Evolutionary conservation across 1,140 invertebrate species (phyloP), one percentile per base, ranked within the genome.

Genomic region (Conopomorpha cramerella): DNA sequence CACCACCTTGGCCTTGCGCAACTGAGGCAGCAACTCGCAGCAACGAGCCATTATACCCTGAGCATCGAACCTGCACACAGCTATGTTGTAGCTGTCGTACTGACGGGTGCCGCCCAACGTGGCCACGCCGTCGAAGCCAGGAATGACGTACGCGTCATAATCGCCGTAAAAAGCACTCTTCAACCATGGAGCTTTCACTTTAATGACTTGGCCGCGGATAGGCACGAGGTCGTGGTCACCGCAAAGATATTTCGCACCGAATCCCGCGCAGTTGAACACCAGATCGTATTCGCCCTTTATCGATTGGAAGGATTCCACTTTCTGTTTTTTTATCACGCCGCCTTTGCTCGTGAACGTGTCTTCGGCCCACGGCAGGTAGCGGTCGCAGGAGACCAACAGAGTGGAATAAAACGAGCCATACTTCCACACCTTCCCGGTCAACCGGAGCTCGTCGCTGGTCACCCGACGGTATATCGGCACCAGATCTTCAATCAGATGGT

Each of bases 181-280:
- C 3, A 96, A 71, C 92, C 93, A 96, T 0, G 93, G 93, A 8
- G 93, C 93, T 45, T 84, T 81, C 1, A 92, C 91, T 79, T 92
- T 92, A 10, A 89, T 77, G 1, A 96, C 82, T 80, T 98, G 95
- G 3, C 95, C 95, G 38, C 91, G 82, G n/a, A 97, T 84, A 0
- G 95, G 89, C 19, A 91, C 84, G 12, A 97, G 51, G 54, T 84
- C 81, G 36, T 77, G 55, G 65, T 98, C 95, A 17, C 84, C 77
- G 44, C 89, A 89, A 13, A 98, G 76, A 46, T 82, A 64, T 56
- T 85, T 85, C 8, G 93, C 86, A 3, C 90, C 91, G 19, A 96
- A 72, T 2, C 95, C 95, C 0, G 88, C 84, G 56, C 95, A 97
- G 62, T 98, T 98, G 1, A 98, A 84, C 16, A 96, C 79, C 2